These are phyloP conservation scores for Rotaria magnacalcarata DNA, from an alignment of 2,888 invertebrate genomes.

Conservation along the genomic window DNA sequence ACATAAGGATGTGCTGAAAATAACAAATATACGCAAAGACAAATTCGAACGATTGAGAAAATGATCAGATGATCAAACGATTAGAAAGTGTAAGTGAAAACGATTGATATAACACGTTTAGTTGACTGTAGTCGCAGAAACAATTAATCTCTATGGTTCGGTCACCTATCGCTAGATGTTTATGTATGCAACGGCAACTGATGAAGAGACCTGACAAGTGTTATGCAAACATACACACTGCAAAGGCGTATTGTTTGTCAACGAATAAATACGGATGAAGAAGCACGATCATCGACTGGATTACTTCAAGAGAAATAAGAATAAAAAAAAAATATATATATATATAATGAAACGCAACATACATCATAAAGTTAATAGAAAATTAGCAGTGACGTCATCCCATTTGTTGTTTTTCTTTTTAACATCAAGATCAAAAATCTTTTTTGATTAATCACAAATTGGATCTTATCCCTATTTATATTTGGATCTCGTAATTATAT, in stretches of 20 bases:
- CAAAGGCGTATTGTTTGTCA: neutral
- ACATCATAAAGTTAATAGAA: neutral
- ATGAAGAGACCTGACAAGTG: neutral
- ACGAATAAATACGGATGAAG: neutral
- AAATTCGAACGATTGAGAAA: too few species aligned
- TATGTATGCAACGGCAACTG: conserved; percentile 11
- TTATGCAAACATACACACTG: neutral
- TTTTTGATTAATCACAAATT: neutral
- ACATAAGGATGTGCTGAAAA: too few species aligned
- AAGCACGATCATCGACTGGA: neutral
- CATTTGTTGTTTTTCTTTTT: neutral
- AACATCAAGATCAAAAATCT: neutral
- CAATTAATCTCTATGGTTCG: neutral
- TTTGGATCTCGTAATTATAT: neutral
- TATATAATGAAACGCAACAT: too few species aligned
- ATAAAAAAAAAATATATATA: neutral
- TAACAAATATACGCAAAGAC: too few species aligned
- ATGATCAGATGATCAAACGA: neutral
- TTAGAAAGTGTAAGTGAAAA: neutral
- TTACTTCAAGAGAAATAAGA: neutral
- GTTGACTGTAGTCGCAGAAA: neutral
- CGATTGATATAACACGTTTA: neutral
- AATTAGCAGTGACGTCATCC: neutral
- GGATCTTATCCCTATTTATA: neutral
- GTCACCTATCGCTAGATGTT: neutral